Evolutionary conservation across 2,113 vertebrate genomes (phyloP).

Genomic region (Eptatretus burgeri): DNA sequence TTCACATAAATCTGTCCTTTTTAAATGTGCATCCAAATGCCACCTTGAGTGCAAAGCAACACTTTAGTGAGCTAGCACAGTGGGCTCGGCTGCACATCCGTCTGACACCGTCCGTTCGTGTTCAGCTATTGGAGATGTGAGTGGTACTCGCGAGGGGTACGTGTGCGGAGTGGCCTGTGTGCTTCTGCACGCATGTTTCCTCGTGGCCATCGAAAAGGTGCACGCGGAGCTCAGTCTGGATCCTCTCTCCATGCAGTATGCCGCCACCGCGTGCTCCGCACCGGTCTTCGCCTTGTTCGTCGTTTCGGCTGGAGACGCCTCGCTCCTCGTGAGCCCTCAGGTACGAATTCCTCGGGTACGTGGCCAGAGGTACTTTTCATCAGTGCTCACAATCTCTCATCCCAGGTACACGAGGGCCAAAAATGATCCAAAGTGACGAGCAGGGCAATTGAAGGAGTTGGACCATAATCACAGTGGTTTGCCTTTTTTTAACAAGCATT

Average conservation of each 20-base stretch:
- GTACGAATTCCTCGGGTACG: constrained; percentile 39
- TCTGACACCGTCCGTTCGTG: too few relatives aligned
- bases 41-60: too few relatives aligned
- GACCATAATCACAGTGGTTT: constrained; percentile 21
- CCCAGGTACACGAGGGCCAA: too few relatives aligned
- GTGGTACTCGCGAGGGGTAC: constrained; percentile 57
- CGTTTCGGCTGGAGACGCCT: background rate
- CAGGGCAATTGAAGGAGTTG: too few relatives aligned
- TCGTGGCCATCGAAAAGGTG: constrained; percentile 83
- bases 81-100: too few relatives aligned
- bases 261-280: constrained; percentile 23
- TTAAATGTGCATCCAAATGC: too few relatives aligned
- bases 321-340: too few relatives aligned
- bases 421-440: too few relatives aligned
- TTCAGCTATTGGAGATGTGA: constrained; percentile 71
- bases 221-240: constrained; percentile 50
- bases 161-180: constrained; percentile 61
- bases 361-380: constrained; percentile 19
- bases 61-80: too few relatives aligned
- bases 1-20: too few relatives aligned
- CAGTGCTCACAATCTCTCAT: too few relatives aligned
- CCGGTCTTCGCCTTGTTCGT: constrained; percentile 44
- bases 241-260: constrained; percentile 73
- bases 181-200: constrained; percentile 62
- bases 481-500: constrained; percentile 41